These are phyloP conservation scores for Metopia argyrocephala DNA, from an alignment of 2,888 invertebrate species.

Conservation along the genomic window DNA sequence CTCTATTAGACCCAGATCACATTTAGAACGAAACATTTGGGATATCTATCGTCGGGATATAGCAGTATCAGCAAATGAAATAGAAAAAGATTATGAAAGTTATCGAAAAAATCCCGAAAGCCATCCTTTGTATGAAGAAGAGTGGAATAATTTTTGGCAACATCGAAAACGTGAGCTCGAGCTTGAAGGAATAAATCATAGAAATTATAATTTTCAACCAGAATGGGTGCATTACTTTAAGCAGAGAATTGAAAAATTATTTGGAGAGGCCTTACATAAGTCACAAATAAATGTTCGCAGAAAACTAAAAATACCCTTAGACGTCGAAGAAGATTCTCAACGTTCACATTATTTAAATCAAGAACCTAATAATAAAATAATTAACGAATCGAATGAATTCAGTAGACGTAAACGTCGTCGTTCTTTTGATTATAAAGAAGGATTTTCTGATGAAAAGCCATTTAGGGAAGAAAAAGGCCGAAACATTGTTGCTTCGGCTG, in stretches of 20 bases:
- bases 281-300: conserved; percentile 59
- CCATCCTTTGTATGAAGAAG: conserved; percentile 89
- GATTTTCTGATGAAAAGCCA: neutral
- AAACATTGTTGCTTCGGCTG: neutral
- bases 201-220: conserved; percentile 88
- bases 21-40: conserved; percentile 57
- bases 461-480: neutral
- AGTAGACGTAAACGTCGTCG: neutral
- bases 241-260: conserved; percentile 85
- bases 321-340: conserved; percentile 58
- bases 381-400: neutral
- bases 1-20: neutral
- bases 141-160: conserved; percentile 93
- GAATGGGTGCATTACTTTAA: conserved; percentile 92
- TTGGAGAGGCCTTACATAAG: conserved; percentile 83
- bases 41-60: conserved; percentile 62
- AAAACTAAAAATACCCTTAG: conserved; percentile 57
- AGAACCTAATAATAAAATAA: neutral
- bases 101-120: conserved; percentile 86
- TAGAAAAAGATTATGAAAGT: conserved; percentile 80
- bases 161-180: conserved; percentile 84
- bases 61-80: conserved; percentile 52
- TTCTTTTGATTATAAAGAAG: neutral
- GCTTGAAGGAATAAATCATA: conserved; percentile 80
- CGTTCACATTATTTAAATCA: neutral